phyloP scores from a whole-genome alignment of 2,888 invertebrate genomes.

The Endotricha flammealis region DNA sequence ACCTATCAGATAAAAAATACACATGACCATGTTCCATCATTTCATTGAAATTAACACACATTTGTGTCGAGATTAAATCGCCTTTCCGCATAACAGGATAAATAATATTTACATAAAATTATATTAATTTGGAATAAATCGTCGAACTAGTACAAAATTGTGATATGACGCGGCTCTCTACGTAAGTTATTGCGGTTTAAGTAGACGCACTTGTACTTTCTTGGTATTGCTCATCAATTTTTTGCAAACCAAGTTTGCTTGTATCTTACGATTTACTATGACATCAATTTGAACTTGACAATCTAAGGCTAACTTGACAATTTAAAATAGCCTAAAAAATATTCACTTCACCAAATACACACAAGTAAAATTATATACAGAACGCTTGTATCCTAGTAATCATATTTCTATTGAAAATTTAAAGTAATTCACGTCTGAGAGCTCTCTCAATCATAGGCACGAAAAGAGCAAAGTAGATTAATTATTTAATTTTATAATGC shows the following conservation, averaged over 20 bases:
- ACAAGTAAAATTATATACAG: constrained; percentile 25
- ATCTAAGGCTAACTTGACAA: constrained; percentile 31
- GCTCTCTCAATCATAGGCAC: too few species aligned
- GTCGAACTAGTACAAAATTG: constrained; percentile 36
- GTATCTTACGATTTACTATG: constrained; percentile 36
- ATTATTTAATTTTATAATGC: too few species aligned
- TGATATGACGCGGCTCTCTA: constrained; percentile 46
- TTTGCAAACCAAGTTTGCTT: constrained; percentile 42
- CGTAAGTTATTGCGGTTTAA: constrained; percentile 41
- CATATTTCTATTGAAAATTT: too few species aligned
- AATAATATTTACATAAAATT: constrained; percentile 44
- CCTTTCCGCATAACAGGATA: too few species aligned
- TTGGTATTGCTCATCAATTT: constrained; percentile 57
- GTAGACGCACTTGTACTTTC: constrained; percentile 51
- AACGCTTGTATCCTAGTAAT: background rate
- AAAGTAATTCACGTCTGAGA: too few species aligned
- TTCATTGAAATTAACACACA: too few species aligned
- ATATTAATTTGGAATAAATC: constrained; percentile 40
- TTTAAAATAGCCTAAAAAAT: background rate
- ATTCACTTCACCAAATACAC: constrained; percentile 14
- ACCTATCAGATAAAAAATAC: too few species aligned
- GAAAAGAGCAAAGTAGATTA: too few species aligned
- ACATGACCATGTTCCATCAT: too few species aligned
- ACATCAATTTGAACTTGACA: constrained; percentile 47
- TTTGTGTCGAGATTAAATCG: too few species aligned